Percentiles rank a stretch among this genome's conserved stretches.
These are phyloP conservation scores for Callipepla squamata DNA, from an alignment of 2,113 vertebrate genomes.

Conservation along the genomic window DNA sequence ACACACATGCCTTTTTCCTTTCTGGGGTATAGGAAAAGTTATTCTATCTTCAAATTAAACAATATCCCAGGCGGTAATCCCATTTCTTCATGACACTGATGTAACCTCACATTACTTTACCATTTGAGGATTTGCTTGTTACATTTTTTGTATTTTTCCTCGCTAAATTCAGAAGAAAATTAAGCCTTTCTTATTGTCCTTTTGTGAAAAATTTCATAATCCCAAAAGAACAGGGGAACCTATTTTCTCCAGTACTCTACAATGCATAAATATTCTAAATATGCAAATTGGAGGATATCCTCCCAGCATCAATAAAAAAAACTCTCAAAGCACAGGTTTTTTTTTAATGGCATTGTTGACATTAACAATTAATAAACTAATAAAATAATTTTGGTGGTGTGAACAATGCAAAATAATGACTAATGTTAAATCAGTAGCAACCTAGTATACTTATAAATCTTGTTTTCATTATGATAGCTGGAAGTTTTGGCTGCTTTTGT, in stretches of 20 bases:
- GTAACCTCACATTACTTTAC: slow-evolving; percentile 12
- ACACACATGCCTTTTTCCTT: not conserved
- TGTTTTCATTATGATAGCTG: not conserved
- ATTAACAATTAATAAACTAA: slow-evolving; percentile 70
- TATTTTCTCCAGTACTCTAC: slow-evolving; percentile 18
- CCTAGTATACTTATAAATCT: not conserved
- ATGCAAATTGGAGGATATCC: slow-evolving; percentile 41
- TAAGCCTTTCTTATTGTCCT: slow-evolving; percentile 18
- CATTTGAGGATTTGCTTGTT: slow-evolving; percentile 11
- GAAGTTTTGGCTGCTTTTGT: not conserved
- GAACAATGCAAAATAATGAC: not conserved
- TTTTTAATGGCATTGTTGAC: slow-evolving; percentile 18
- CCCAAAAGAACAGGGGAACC: slow-evolving; percentile 8
- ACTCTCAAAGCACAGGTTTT: slow-evolving; percentile 27
- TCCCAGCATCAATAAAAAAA: slow-evolving; percentile 51
- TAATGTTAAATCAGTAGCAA: not conserved
- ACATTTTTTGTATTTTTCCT: slow-evolving; percentile 27
- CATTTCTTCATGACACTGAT: not conserved
- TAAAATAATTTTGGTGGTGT: slow-evolving; percentile 30
- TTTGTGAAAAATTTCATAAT: slow-evolving; percentile 57
- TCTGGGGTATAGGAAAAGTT: not conserved
- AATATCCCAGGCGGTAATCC: slow-evolving; percentile 3
- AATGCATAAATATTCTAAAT: slow-evolving; percentile 76
- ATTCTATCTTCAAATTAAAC: not conserved
- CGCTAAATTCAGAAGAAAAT: not conserved